Percentiles rank a stretch among this genome's conserved stretches.
These are phyloP conservation scores for Macropis europaea DNA, from an alignment of 2,888 invertebrate species.

Conservation along the genomic window DNA sequence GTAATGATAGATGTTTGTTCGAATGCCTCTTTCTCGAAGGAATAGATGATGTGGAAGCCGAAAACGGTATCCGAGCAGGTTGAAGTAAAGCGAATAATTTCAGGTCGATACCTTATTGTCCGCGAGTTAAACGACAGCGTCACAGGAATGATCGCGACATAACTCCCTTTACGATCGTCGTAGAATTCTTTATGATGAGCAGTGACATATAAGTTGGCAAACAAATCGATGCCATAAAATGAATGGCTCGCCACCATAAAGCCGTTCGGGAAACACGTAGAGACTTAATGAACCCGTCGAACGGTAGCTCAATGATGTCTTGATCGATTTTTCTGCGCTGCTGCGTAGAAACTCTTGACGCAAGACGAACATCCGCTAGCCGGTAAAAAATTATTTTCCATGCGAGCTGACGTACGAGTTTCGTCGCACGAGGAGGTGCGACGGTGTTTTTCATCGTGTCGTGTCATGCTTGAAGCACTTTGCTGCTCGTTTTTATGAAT, in stretches of 20 bases:
- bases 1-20: too few species aligned
- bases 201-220: conserved; percentile 42
- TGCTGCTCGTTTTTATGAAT: too few species aligned
- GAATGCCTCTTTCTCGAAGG: neutral
- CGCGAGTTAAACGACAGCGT: conserved; percentile 21
- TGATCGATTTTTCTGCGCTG: conserved; percentile 24
- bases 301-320: conserved; percentile 14
- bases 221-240: conserved; percentile 45
- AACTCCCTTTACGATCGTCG: conserved; percentile 16
- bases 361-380: neutral
- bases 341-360: conserved; percentile 9
- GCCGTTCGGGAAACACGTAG: conserved; percentile 21
- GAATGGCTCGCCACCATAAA: conserved; percentile 34
- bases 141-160: conserved; percentile 25
- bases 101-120: neutral
- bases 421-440: neutral
- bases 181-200: conserved; percentile 39
- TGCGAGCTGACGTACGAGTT: neutral
- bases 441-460: neutral
- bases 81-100: conserved; percentile 7
- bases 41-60: neutral
- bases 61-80: neutral
- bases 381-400: neutral
- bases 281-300: conserved; percentile 29
- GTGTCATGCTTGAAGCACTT: too few species aligned